phyloP scores from a whole-genome alignment of 2,888 invertebrate species.

The Phalangium opilio region DNA sequence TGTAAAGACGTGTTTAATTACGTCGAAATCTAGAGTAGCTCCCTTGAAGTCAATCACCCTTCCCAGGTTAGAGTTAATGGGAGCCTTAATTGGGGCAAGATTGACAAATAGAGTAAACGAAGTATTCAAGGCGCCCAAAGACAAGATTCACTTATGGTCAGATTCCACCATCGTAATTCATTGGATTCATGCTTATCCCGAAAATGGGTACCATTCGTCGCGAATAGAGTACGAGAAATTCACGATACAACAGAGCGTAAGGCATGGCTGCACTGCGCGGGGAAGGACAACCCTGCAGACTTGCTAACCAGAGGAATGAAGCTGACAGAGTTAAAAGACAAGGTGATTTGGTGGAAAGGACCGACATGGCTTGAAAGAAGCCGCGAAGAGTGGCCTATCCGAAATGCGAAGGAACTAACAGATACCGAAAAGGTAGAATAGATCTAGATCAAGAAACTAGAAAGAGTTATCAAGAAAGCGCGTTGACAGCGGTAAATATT shows the following conservation, averaged over 20 bases:
- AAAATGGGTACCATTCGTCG: conserved; percentile 3
- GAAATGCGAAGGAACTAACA: no score
- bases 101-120: neutral
- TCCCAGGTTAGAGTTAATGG: conserved; percentile 1
- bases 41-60: conserved; percentile 1
- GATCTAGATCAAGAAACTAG: no score
- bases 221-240: neutral
- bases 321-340: no score
- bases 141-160: no score
- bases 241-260: neutral
- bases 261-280: neutral
- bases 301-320: neutral
- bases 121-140: neutral
- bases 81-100: neutral
- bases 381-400: no score
- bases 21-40: conserved; percentile 1
- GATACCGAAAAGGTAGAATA: no score
- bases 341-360: no score
- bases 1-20: neutral
- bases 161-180: no score
- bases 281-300: neutral
- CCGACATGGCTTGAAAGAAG: no score
- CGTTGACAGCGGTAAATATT: no score
- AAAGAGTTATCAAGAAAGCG: no score
- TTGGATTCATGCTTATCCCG: no score